Evolutionary conservation across 2,113 vertebrate species (phyloP).

Genomic region (Dipodomys ordii): DNA sequence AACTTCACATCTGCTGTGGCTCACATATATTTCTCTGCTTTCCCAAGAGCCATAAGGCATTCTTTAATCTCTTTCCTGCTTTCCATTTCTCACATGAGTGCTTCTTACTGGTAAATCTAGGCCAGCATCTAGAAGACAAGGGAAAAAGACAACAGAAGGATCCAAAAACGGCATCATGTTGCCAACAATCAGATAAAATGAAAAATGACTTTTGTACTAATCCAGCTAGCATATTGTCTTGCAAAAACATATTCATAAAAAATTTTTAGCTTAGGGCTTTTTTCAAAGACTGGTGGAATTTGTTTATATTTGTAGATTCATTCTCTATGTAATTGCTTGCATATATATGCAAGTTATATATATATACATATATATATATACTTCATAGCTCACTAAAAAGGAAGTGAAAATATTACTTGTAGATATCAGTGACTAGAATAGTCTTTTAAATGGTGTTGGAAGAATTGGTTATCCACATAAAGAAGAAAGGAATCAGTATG

Average conservation of each 20-base stretch:
- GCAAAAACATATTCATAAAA: background rate
- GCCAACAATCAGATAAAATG: background rate
- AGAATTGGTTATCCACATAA: background rate
- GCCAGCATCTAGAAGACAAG: background rate
- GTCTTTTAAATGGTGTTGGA: background rate
- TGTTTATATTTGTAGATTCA: background rate
- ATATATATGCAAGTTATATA: no score
- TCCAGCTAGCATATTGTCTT: background rate
- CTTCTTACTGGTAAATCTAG: slow-evolving; percentile 42
- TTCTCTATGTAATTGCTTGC: no score
- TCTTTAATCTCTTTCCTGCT: background rate
- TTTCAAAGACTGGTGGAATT: background rate
- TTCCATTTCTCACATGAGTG: slow-evolving; percentile 38
- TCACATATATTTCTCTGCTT: background rate
- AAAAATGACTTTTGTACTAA: background rate
- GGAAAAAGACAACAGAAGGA: background rate
- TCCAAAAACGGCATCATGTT: background rate
- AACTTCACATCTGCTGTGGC: background rate
- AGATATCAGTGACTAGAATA: background rate
- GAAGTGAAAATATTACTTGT: background rate
- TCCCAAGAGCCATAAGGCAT: background rate
- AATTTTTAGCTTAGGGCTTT: background rate
- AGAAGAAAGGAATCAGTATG: background rate
- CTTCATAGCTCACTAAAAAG: background rate
- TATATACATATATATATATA: background rate